Percentiles rank a stretch among this genome's conserved stretches.
Evolutionary conservation across 2,888 invertebrate species (phyloP).

Genomic region (Amblyjoppa fuscipennis): DNA sequence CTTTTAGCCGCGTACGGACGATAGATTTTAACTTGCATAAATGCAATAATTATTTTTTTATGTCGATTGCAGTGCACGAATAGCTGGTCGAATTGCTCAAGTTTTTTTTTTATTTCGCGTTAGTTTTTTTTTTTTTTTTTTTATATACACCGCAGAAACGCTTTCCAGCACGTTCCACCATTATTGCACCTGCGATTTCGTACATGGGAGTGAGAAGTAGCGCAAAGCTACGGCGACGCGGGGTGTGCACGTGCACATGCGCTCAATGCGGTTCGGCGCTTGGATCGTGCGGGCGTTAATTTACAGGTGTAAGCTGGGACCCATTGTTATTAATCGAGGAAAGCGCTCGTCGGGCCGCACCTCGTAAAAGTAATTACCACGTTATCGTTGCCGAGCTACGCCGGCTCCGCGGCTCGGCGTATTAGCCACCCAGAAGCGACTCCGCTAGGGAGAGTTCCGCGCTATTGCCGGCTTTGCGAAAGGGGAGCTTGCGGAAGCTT

Average conservation of each 20-base stretch:
- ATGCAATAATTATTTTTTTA: background rate
- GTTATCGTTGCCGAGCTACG: constrained; percentile 72
- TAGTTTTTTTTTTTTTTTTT: background rate
- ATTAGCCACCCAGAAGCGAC: constrained; percentile 46
- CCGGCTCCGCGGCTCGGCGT: constrained; percentile 28
- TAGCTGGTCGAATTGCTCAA: background rate
- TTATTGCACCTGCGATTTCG: constrained; percentile 40
- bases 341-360: constrained; percentile 71
- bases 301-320: constrained; percentile 70
- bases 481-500: constrained; percentile 47
- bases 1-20: background rate
- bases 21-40: background rate
- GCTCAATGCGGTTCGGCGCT: constrained; percentile 30
- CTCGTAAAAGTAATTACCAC: constrained; percentile 79
- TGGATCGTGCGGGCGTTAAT: constrained; percentile 67
- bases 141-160: background rate
- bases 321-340: constrained; percentile 74
- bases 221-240: background rate
- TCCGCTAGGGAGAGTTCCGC: constrained; percentile 4
- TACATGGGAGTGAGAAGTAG: constrained; percentile 14
- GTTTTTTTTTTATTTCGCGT: background rate
- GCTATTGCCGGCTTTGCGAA: constrained; percentile 43
- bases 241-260: constrained; percentile 15
- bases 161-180: constrained; percentile 18
- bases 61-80: background rate